Base-by-base conservation (phyloP, 1,140 invertebrate species). In the Saxidomus purpurata region DNA sequence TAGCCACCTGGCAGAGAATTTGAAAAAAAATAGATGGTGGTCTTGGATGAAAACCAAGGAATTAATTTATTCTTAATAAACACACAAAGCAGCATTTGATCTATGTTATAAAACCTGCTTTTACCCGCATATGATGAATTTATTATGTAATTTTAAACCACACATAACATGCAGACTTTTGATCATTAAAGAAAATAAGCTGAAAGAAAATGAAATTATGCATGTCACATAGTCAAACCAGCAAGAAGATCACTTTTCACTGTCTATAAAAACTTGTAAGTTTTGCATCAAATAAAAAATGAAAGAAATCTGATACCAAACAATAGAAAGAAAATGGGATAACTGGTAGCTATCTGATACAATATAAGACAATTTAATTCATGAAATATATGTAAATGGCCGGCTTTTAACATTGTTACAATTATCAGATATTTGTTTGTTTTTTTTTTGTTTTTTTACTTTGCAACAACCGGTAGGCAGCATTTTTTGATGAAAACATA, bases 201-300 rank as follows among this genome's bases (percentile, higher is more conserved):
- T 67, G 6, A 67, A 67, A 67, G 25, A 31, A 67, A 28, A 31
- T 67, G 61, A 67, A 34, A 67, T 4, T 22, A 67, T 67, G 61
- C n/a, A 67, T n/a, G n/a, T 28, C 28, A 4, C 8, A 34, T 67
- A 31, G 28, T 67, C 3, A 67, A 67, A 6, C 19, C 9, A 31
- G 61, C 6, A 34, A 67, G 19, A 67, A 36, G 34, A 4, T 11
- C n/a, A n/a, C 28, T 8, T 67, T 67, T 67, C 17, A 19, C 55
- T 4, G 9, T n/a, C n/a, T n/a, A n/a, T n/a, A n/a, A n/a, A n/a
- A n/a, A n/a, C n/a, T 61, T 61, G 9, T 9, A 67, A 11, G 61
- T 67, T 34, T 67, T 22, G 34, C 61, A 67, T 67, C 34, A 67
- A 67, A 34, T 67, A 28, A 67, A 31, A 67, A 67, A 67, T 67